phyloP scores from a whole-genome alignment of 92 coral and sea anemone genomes.

The Galaxea fascicularis region DNA sequence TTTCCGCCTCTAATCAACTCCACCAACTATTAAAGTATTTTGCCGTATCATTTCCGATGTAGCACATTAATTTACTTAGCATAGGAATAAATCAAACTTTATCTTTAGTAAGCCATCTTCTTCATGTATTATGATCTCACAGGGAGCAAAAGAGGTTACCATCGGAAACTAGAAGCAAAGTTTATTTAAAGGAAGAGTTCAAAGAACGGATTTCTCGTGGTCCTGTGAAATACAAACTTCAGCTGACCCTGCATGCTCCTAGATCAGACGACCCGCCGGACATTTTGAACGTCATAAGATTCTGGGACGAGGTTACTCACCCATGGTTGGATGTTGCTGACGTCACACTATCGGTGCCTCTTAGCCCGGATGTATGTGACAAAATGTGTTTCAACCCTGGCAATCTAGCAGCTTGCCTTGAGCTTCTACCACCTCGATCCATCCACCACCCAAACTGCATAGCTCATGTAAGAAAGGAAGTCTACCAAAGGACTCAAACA shows the following conservation, averaged over 20 bases:
- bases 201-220: slow-evolving; percentile 67
- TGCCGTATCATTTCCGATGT: too few species aligned
- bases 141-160: slow-evolving; percentile 54
- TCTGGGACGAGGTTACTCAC: slow-evolving; percentile 87
- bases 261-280: slow-evolving; percentile 70
- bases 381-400: slow-evolving; percentile 62
- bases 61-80: too few species aligned
- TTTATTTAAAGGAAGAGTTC: slow-evolving; percentile 74
- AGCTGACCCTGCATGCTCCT: slow-evolving; percentile 79
- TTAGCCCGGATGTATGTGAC: slow-evolving; percentile 75
- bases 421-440: slow-evolving; percentile 77
- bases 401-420: slow-evolving; percentile 64
- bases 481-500: slow-evolving; percentile 66
- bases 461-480: slow-evolving; percentile 58
- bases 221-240: slow-evolving; percentile 76
- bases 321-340: slow-evolving; percentile 97
- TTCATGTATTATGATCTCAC: background rate
- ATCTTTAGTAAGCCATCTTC: too few species aligned
- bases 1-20: too few species aligned
- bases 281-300: slow-evolving; percentile 70
- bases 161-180: slow-evolving; percentile 63
- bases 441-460: slow-evolving; percentile 78
- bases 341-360: slow-evolving; percentile 75
- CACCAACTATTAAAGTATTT: too few species aligned
- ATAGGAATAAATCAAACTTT: too few species aligned